Evolutionary conservation across 2,113 vertebrate species (phyloP), one percentile per base, ranked within the genome.

Genomic region (Nettapus auritus): DNA sequence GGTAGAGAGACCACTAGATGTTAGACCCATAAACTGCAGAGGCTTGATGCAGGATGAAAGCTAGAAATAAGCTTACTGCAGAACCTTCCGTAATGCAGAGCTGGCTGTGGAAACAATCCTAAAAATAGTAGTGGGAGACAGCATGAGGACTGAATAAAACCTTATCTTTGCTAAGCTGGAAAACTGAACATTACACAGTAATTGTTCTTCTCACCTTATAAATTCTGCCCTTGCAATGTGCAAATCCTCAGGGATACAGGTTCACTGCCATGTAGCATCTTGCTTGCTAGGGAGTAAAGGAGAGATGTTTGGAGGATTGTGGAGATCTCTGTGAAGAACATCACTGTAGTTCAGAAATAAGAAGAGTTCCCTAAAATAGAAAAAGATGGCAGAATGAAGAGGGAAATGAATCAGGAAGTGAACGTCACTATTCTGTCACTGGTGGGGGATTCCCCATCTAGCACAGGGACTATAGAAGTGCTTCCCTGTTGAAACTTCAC

Each of bases 151-250:
- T 76, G 81, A 90, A 82, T 40, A 70, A 93, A 93, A 80, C 25
- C 8, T 88, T 78, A 86, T 71, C 64, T 94, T 74, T 88, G 64
- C 62, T 77, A 55, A 63, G 53, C 74, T 95, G 62, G 82, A 82
- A 92, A 85, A 69, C 62, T 40, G 50, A 85, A 62, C 1, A 3
- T 92, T 95, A 86, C 70, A 80, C 75, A 93, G 77, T 59, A 88
- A 42, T 88, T 91, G 82, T 82, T 94, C 89, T 94, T 77, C 71
- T 96, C 67, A 92, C 78, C 59, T 79, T 82, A 63, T 89, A 67
- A 90, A 89, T 92, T 89, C 82, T 94, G 89, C 53, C 69, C 44
- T 91, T 76, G 57, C 63, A 73, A 38, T 29, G 26, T 62, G 29
- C 53, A 91, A 85, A 92, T 90, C 53, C 81, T 60, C 74, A 73